These are phyloP conservation scores for Rhinolophus ferrumequinum DNA, from an alignment of 2,113 vertebrate species.

Conservation along the genomic window DNA sequence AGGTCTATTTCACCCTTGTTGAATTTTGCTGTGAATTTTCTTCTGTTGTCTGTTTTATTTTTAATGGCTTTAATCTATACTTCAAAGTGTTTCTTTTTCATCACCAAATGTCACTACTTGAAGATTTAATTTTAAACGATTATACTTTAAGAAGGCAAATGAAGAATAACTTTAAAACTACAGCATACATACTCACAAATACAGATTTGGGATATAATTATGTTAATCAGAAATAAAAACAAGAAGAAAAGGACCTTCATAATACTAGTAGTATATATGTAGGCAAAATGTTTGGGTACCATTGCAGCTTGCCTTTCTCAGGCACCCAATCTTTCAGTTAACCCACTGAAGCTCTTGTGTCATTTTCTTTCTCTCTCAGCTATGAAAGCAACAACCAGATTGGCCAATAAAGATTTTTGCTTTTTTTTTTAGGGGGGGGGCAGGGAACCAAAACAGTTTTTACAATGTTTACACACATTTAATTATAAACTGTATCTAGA, in stretches of 20 bases:
- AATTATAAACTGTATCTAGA: not conserved
- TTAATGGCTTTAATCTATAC: slow-evolving; percentile 21
- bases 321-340: not conserved
- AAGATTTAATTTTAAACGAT: slow-evolving; percentile 13
- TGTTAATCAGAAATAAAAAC: not conserved
- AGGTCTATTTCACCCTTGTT: not conserved
- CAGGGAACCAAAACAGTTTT: not conserved
- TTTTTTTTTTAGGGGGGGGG: too few relatives aligned
- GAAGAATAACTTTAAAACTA: not conserved
- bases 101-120: not conserved
- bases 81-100: slow-evolving; percentile 29
- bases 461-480: not conserved
- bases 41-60: not conserved
- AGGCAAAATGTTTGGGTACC: not conserved
- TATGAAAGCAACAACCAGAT: not conserved
- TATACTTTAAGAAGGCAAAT: not conserved
- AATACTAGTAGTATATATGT: not conserved
- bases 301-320: not conserved
- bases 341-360: not conserved
- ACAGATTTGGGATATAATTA: not conserved
- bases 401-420: not conserved
- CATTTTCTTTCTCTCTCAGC: not conserved
- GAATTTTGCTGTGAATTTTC: not conserved
- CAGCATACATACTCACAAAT: not conserved
- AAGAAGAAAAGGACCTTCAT: not conserved